A percentile compares a stretch with the other conserved stretches of the same genome.
phyloP scores from a whole-genome alignment of 2,797 vertebrate species.

The Liparis tanakae region DNA sequence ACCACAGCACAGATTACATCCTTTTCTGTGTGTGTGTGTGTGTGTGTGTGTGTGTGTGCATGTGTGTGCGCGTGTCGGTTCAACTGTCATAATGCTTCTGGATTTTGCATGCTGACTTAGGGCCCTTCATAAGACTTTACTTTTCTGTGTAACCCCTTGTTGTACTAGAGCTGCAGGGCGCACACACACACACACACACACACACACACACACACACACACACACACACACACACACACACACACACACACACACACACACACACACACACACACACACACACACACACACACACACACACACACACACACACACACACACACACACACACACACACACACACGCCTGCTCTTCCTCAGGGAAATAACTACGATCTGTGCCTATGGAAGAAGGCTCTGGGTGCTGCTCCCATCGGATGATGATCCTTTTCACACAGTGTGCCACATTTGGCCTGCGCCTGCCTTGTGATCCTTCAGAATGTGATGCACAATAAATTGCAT shows the following conservation, averaged over 20 bases:
- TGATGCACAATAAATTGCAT: slow-evolving; percentile 3
- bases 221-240: no score
- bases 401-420: no score
- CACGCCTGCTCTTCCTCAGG: background rate
- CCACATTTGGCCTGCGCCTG: background rate
- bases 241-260: no score
- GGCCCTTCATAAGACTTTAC: background rate
- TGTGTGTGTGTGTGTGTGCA: no score
- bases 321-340: no score
- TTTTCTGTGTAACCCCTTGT: background rate
- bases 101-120: no score
- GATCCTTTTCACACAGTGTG: background rate
- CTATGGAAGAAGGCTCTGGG: background rate
- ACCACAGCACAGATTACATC: background rate
- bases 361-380: background rate
- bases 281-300: no score
- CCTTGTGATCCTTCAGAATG: slow-evolving; percentile 20
- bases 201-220: background rate
- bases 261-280: no score
- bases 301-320: no score
- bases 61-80: no score
- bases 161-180: slow-evolving; percentile 5
- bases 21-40: background rate
- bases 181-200: background rate
- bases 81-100: background rate